Evolutionary conservation across 1,140 invertebrate genomes (phyloP), one percentile per base, ranked within the genome.

Genomic region (Heterodera schachtii): DNA sequence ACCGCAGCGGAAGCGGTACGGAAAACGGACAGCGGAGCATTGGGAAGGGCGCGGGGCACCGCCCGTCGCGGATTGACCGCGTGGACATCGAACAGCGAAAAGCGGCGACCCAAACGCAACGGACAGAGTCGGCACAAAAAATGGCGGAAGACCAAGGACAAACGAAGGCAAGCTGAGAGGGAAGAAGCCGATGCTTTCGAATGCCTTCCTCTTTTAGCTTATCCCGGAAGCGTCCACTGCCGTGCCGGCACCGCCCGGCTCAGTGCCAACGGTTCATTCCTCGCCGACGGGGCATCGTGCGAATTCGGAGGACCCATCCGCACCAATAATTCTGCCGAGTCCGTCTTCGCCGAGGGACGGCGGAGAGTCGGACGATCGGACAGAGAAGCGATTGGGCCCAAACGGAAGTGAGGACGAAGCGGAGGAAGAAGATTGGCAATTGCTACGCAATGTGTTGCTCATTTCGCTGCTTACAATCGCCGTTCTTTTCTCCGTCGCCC

Each of bases 361-460:
- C 57, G 57, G 19, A 13, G 57, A 64, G 16, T 19, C 5, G 5
- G 19, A 19, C 57, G 57, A 64, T 64, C 19, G 11, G 43, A 9
- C 67, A n/a, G 19, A 8, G n/a, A 69, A 31, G 31, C 69, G 11
- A 71, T 46, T 11, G 19, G 21, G 6, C 69, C n/a, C 11, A 3
- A 41, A 43, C 69, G 21, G 67, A 64, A 11, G 69, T 43, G 69
- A 71, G 11, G 13, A 71, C 21, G 69, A n/a, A 7, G 60, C 8
- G 13, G 70, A 78, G 21, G 64, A 64, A 16, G 64, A 78, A n/a
- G 64, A 78, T n/a, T 78, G 77, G 77, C 13, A 64, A 46, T 49
- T 78, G 66, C 21, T 78, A 44, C 77, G 77, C 64, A 78, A 71
- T 69, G 77, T 78, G 43, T 49, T 78, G n/a, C 57, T 78, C 44